These are phyloP conservation scores for Amphiprion ocellaris DNA, from an alignment of 2,113 vertebrate species.

Conservation along the genomic window DNA sequence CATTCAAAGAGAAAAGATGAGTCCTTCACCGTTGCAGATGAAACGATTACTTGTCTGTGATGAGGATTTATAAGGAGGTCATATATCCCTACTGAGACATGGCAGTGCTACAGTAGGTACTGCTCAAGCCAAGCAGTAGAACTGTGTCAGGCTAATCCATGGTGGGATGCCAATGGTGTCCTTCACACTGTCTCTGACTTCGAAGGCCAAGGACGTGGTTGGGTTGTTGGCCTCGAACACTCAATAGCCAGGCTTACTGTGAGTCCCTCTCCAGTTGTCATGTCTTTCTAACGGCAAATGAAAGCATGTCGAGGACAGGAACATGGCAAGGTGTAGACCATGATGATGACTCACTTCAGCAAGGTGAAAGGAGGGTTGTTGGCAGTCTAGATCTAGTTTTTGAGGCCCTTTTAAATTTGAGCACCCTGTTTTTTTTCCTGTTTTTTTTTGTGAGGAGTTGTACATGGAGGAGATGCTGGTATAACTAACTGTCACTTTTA, in stretches of 20 bases:
- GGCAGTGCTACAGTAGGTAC: slow-evolving; percentile 41
- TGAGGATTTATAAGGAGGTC: slow-evolving; percentile 70
- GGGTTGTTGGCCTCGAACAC: neutral
- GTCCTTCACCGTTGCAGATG: neutral
- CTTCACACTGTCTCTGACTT: slow-evolving; percentile 40
- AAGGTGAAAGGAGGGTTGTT: neutral
- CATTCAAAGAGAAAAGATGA: neutral
- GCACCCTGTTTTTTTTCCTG: no score
- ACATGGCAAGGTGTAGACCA: neutral
- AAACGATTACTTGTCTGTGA: slow-evolving; percentile 44
- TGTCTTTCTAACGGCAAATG: neutral
- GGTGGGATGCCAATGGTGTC: slow-evolving; percentile 46
- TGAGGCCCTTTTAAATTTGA: neutral
- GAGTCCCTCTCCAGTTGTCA: neutral
- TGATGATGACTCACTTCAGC: neutral
- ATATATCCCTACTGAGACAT: slow-evolving; percentile 62
- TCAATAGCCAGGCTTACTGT: neutral
- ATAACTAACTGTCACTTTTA: neutral
- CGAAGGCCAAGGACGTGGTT: slow-evolving; percentile 42
- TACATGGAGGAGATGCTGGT: neutral
- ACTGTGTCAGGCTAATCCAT: slow-evolving; percentile 63
- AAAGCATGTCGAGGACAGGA: neutral
- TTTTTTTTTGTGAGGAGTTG: neutral
- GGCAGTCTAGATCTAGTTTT: neutral
- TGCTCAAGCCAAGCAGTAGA: slow-evolving; percentile 54